phyloP scores from a whole-genome alignment of 2,113 vertebrate species.

The Mesitornis unicolor region DNA sequence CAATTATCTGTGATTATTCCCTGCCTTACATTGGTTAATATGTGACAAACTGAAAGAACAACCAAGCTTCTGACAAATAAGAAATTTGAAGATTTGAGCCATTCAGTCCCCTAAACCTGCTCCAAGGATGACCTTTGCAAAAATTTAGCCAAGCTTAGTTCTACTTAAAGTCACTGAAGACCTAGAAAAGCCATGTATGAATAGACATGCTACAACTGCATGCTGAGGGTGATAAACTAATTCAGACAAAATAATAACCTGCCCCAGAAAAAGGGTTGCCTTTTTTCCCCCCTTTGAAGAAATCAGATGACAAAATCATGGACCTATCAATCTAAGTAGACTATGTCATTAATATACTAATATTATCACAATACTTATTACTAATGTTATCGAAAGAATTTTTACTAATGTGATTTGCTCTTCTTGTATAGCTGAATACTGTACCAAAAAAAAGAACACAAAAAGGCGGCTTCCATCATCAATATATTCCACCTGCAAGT shows the following conservation, averaged over 20 bases:
- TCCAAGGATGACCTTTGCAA: neutral
- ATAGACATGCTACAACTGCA: neutral
- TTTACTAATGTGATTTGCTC: neutral
- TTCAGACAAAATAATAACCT: neutral
- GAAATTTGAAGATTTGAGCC: neutral
- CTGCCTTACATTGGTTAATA: neutral
- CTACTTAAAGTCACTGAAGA: neutral
- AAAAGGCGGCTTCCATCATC: neutral
- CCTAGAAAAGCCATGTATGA: neutral
- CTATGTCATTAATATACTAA: neutral
- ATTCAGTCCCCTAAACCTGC: neutral
- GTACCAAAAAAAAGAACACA: neutral
- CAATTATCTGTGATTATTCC: accelerated
- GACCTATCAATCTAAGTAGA: neutral
- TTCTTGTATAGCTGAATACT: neutral
- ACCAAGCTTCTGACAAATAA: neutral
- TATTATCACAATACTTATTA: neutral
- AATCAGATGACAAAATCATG: neutral
- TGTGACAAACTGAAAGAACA: neutral
- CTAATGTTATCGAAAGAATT: neutral
- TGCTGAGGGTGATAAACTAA: neutral
- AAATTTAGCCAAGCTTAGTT: neutral
- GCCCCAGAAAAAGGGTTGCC: neutral
- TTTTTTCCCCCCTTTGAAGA: neutral
- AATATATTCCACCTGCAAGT: neutral